A percentile compares a stretch with the other conserved stretches of the same genome.
phyloP scores from a whole-genome alignment of 2,113 vertebrate species.

The Conger conger region DNA sequence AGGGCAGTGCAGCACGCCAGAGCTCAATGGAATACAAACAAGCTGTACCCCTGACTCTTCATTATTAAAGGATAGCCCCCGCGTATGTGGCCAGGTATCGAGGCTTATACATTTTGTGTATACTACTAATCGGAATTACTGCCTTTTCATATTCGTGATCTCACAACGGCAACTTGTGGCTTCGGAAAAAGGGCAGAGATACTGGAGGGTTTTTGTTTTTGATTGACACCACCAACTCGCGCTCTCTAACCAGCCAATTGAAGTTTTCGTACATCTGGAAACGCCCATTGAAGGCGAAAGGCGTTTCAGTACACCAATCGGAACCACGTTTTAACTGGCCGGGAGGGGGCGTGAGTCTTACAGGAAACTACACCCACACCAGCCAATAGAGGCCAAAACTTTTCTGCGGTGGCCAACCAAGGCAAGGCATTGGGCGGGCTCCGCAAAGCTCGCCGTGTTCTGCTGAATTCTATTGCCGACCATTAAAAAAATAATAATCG shows the following conservation, averaged over 20 bases:
- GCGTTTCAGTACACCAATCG: conserved; percentile 27
- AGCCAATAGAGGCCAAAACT: conserved; percentile 48
- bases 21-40: background rate
- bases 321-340: conserved; percentile 12
- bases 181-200: background rate
- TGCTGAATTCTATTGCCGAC: conserved; percentile 37
- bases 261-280: background rate
- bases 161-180: background rate
- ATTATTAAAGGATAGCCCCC: background rate
- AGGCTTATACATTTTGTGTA: background rate
- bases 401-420: conserved; percentile 57
- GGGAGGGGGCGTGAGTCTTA: conserved; percentile 27
- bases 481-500: conserved; percentile 63
- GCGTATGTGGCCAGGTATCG: background rate
- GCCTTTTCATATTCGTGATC: background rate
- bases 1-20: conserved; percentile 8
- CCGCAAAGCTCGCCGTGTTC: conserved; percentile 61
- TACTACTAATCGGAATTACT: background rate
- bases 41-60: background rate
- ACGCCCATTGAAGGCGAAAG: conserved; percentile 18
- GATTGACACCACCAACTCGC: conserved; percentile 20
- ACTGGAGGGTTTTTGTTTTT: background rate
- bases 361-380: conserved; percentile 30
- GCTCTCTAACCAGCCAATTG: conserved; percentile 9
- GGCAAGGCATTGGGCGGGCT: conserved; percentile 58